Conservation (phyloP, 2,113 vertebrate species). For the Rhinichthys klamathensis region DNA sequence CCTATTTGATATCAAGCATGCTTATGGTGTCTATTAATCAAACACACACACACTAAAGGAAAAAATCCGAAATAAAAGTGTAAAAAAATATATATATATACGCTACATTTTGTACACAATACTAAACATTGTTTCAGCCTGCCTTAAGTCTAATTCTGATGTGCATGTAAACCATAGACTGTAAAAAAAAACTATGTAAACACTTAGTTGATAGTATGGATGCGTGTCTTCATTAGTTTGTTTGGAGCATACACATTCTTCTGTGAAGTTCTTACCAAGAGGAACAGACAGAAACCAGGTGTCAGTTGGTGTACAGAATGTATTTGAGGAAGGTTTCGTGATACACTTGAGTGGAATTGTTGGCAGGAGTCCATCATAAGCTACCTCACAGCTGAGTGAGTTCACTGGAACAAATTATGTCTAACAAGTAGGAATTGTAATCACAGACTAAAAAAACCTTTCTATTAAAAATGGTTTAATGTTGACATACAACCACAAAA, state of each 20-base stretch:
- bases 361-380: conserved; percentile 39
- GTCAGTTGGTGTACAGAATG: conserved; percentile 80
- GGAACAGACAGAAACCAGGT: conserved; percentile 64
- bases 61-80: too few relatives aligned
- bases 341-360: conserved; percentile 51
- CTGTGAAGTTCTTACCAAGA: conserved; percentile 23
- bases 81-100: too few relatives aligned
- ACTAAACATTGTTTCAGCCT: background rate
- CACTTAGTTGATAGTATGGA: conserved; percentile 62
- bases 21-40: too few relatives aligned
- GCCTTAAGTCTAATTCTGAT: background rate
- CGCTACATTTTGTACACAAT: background rate
- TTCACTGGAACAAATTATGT: background rate
- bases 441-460: conserved; percentile 7
- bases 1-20: too few relatives aligned
- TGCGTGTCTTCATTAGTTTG: conserved; percentile 67
- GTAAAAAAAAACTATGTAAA: too few relatives aligned
- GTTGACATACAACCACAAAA: conserved; percentile 38
- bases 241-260: conserved; percentile 56
- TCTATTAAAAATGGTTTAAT: conserved; percentile 25
- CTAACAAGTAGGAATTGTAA: background rate
- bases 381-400: conserved; percentile 8
- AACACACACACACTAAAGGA: too few relatives aligned
- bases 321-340: conserved; percentile 60
- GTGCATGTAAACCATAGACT: conserved; percentile 59